A percentile compares a stretch with the other conserved stretches of the same genome.
Evolutionary conservation across 2,113 vertebrate species (phyloP).

Genomic region (Siphamia tubifer): DNA sequence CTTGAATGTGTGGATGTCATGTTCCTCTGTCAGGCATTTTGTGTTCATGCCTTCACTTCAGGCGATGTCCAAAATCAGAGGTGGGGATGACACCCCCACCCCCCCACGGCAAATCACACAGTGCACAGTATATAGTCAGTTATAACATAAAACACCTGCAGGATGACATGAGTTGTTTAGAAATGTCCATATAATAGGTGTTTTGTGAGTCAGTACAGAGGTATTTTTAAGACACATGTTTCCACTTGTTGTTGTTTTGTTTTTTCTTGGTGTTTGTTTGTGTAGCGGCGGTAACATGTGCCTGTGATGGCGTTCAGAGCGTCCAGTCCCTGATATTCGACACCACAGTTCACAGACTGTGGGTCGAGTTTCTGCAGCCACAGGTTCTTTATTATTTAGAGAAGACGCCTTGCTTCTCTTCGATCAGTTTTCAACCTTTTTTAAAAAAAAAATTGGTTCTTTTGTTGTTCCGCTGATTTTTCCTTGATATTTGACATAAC

Average conservation of each 20-base stretch:
- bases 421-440: neutral
- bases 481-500: too few species aligned
- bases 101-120: too few species aligned
- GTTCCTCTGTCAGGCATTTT: too few species aligned
- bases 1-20: too few species aligned
- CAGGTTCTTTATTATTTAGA: conserved; percentile 61
- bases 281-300: neutral
- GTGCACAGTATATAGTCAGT: too few species aligned
- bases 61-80: too few species aligned
- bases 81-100: too few species aligned
- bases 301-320: neutral
- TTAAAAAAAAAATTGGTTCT: neutral
- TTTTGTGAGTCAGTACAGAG: neutral
- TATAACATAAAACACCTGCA: neutral
- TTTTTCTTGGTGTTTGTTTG: too few species aligned
- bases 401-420: neutral
- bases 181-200: neutral
- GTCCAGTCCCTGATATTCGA: conserved; percentile 29
- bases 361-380: conserved; percentile 37
- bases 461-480: neutral
- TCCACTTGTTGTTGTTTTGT: neutral
- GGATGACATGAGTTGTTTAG: neutral
- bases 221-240: neutral
- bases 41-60: too few species aligned
- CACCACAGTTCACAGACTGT: conserved; percentile 39